Conservation (phyloP, 2,888 invertebrate species). For the Drosophila mercatorum region DNA sequence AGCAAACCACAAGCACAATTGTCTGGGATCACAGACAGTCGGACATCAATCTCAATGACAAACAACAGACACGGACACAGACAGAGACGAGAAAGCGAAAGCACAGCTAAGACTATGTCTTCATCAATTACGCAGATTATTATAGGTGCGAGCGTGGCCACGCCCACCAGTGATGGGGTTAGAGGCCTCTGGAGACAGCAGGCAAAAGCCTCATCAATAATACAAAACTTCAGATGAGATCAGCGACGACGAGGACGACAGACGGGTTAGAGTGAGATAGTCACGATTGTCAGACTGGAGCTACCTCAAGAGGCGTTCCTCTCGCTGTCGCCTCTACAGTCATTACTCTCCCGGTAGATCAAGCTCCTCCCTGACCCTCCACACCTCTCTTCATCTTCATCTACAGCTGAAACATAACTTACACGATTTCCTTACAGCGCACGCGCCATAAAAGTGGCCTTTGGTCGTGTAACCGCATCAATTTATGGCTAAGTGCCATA, state of each 20-base stretch:
- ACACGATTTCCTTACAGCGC: constrained; percentile 73
- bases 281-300: constrained; percentile 12
- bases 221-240: neutral
- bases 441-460: constrained; percentile 54
- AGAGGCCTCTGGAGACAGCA: constrained; percentile 32
- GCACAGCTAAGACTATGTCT: constrained; percentile 27
- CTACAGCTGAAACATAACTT: constrained; percentile 47
- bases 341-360: neutral
- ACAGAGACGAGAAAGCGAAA: constrained; percentile 41
- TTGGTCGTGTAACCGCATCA: constrained; percentile 48
- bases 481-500: constrained; percentile 53
- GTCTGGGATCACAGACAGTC: constrained; percentile 12
- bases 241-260: neutral
- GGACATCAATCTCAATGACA: constrained; percentile 12
- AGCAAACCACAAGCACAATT: constrained; percentile 24
- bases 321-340: neutral
- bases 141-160: constrained; percentile 40
- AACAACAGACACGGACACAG: neutral
- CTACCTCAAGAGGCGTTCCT: constrained; percentile 17
- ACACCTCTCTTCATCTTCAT: neutral
- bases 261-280: neutral
- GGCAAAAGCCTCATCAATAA: constrained; percentile 7
- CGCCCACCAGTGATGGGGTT: constrained; percentile 35
- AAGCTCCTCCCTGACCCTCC: neutral
- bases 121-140: constrained; percentile 38